These are phyloP conservation scores for Trialeurodes vaporariorum DNA, from an alignment of 1,140 invertebrate species.

Conservation along the genomic window DNA sequence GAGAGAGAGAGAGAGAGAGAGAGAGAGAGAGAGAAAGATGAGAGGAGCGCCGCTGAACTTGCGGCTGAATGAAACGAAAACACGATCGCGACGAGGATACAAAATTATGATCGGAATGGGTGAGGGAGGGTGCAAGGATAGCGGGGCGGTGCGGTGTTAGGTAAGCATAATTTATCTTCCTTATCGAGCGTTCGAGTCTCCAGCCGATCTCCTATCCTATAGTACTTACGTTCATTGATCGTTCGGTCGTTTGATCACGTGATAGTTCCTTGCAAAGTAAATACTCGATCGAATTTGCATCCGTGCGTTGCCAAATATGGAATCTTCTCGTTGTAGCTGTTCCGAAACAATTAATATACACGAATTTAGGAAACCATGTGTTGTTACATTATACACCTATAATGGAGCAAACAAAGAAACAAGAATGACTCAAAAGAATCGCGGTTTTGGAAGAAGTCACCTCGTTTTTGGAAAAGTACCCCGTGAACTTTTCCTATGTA, in stretches of 20 bases:
- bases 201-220: not conserved
- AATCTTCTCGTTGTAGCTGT: not conserved
- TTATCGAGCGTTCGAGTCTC: not conserved
- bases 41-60: too few relatives aligned
- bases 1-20: too few relatives aligned
- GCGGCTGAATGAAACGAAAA: too few relatives aligned
- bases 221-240: not conserved
- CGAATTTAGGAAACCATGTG: not conserved
- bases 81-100: too few relatives aligned
- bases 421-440: not conserved
- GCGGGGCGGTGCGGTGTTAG: not conserved
- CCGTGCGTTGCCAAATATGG: not conserved
- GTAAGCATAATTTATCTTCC: not conserved
- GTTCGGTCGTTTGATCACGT: too few relatives aligned
- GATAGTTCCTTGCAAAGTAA: not conserved
- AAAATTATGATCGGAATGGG: too few relatives aligned
- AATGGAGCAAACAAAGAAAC: not conserved
- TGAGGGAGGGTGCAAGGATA: not conserved
- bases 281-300: not conserved
- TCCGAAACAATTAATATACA: not conserved
- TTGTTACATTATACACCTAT: not conserved
- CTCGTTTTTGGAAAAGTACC: too few relatives aligned
- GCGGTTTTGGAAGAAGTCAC: not conserved
- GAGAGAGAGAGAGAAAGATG: too few relatives aligned
- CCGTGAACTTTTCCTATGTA: too few relatives aligned